Conservation (phyloP, 2,113 vertebrate species). For the Gasterosteus aculeatus region DNA sequence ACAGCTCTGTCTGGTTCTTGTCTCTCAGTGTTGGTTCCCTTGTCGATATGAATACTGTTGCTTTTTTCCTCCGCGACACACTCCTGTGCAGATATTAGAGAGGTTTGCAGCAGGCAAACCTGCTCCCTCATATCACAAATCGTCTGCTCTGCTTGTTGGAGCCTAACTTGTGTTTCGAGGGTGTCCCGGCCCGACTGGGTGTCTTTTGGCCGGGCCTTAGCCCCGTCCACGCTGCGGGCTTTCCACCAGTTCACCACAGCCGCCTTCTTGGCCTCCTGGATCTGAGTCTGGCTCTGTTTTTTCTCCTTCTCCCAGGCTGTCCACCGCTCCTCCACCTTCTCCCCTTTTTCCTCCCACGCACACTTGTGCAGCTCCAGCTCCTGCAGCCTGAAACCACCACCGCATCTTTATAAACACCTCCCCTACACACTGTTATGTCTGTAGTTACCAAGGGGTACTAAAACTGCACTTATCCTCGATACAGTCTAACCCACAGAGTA, state of each 20-base stretch:
- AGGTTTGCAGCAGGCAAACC: conserved; percentile 63
- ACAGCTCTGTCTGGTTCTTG: conserved; percentile 22
- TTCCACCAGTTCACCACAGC: conserved; percentile 76
- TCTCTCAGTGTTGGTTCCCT: conserved; percentile 53
- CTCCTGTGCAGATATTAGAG: conserved; percentile 60
- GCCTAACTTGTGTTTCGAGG: conserved; percentile 53
- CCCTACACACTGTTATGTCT: conserved; percentile 61
- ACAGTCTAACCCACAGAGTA: conserved; percentile 39
- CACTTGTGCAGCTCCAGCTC: conserved; percentile 76
- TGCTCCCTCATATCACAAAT: conserved; percentile 71
- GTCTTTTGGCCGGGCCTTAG: conserved; percentile 39
- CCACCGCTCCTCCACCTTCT: conserved; percentile 70
- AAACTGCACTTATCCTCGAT: conserved; percentile 74
- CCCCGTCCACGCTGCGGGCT: conserved; percentile 56
- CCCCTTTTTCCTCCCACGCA: conserved; percentile 73
- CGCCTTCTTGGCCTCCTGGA: conserved; percentile 67
- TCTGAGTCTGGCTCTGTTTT: conserved; percentile 57
- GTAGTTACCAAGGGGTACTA: conserved; percentile 64
- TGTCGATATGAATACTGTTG: conserved; percentile 37
- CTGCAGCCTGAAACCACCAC: conserved; percentile 77
- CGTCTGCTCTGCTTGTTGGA: conserved; percentile 55
- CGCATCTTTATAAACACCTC: conserved; percentile 71
- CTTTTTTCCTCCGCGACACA: conserved; percentile 22
- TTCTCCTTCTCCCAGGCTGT: conserved; percentile 63
- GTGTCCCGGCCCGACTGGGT: conserved; percentile 23